A percentile compares a stretch with the other conserved stretches of the same genome.
These are phyloP conservation scores for Anabacerthia variegaticeps DNA, from an alignment of 2,797 vertebrate genomes.

Conservation along the genomic window DNA sequence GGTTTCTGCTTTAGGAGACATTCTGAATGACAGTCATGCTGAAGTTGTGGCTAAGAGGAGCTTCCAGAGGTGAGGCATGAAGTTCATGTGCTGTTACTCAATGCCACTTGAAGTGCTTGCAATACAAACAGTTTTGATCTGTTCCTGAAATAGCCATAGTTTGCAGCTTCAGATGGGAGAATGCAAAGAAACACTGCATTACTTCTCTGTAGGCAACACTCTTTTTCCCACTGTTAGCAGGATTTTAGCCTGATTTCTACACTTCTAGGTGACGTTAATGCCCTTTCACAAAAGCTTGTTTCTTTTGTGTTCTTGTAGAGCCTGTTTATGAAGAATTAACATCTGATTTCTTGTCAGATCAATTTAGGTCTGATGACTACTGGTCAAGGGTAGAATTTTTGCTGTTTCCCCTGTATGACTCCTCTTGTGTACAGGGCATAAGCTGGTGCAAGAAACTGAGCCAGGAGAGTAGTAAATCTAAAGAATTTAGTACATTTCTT, in stretches of 20 bases:
- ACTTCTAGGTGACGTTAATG: neutral
- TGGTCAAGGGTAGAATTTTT: neutral
- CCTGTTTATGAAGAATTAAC: neutral
- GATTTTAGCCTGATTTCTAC: neutral
- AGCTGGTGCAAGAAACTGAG: neutral
- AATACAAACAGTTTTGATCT: neutral
- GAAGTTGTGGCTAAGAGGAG: constrained; percentile 91
- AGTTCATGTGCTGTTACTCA: neutral
- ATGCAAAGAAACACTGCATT: neutral
- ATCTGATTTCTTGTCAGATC: neutral
- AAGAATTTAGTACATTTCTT: rapidly evolving
- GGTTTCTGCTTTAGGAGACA: constrained; percentile 81
- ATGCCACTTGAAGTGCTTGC: neutral
- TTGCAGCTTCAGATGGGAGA: neutral
- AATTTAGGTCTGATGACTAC: neutral
- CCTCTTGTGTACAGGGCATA: neutral
- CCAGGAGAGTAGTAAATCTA: neutral
- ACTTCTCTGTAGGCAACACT: neutral
- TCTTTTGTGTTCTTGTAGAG: neutral
- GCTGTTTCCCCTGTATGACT: neutral
- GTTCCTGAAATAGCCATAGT: neutral
- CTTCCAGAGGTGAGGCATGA: constrained; percentile 84
- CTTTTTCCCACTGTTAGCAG: neutral
- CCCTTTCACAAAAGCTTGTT: neutral
- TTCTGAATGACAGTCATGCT: constrained; percentile 95